Evolutionary conservation across 2,888 invertebrate species (phyloP).

Genomic region (Chrysolina haemoptera): DNA sequence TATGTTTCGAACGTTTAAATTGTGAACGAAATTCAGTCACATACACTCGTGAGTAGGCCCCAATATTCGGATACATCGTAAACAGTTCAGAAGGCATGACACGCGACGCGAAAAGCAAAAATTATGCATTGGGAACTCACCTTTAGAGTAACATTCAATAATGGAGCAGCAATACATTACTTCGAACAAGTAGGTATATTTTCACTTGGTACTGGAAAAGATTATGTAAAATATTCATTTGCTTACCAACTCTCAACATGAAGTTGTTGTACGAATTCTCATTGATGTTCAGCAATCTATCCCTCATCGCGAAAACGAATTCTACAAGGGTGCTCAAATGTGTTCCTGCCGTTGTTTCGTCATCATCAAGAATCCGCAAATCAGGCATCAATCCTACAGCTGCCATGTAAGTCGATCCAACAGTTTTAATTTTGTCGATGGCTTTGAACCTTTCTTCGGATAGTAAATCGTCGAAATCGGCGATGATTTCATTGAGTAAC

Average conservation of each 20-base stretch:
- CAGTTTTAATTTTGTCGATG: conserved; percentile 95
- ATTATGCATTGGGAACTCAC: no score
- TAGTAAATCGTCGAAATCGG: conserved; percentile 93
- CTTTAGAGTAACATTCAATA: no score
- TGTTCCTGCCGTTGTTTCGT: conserved; percentile 76
- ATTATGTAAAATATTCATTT: neutral
- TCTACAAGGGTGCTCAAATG: conserved; percentile 88
- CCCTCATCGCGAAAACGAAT: conserved; percentile 91
- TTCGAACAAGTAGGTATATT: no score
- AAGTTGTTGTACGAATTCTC: conserved; percentile 95
- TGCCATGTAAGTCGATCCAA: conserved; percentile 94
- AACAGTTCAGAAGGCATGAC: no score
- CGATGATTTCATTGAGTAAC: conserved; percentile 92
- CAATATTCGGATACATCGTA: no score
- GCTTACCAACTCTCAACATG: conserved; percentile 87
- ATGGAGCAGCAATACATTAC: no score
- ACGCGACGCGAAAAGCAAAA: no score
- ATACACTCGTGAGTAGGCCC: no score
- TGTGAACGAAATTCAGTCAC: no score
- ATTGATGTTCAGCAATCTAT: conserved; percentile 88
- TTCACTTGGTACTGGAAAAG: no score
- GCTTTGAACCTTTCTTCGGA: conserved; percentile 86
- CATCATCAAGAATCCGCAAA: conserved; percentile 79
- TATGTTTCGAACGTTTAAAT: no score
- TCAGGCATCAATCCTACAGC: conserved; percentile 93